Conservation (phyloP, 2,113 vertebrate genomes). For the Oceanodroma tethys region DNA sequence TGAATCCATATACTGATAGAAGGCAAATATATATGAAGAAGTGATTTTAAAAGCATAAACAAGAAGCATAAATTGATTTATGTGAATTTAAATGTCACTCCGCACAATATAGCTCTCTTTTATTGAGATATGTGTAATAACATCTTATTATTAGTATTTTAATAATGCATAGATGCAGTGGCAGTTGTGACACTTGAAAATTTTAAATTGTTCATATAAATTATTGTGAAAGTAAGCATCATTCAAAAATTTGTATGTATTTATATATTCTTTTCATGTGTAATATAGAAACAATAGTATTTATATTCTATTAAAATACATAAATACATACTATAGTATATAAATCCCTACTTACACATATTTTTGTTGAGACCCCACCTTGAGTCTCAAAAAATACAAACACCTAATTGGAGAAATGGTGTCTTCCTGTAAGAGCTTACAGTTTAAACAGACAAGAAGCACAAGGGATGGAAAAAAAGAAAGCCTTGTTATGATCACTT, state of each 20-base stretch:
- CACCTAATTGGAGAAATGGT: background rate
- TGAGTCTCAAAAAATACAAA: background rate
- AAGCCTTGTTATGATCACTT: background rate
- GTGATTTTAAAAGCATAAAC: background rate
- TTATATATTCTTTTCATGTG: background rate
- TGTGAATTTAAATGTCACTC: background rate
- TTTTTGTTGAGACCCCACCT: background rate
- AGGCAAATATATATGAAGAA: background rate
- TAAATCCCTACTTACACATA: background rate
- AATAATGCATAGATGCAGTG: background rate
- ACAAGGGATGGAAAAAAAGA: background rate
- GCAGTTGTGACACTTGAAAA: background rate
- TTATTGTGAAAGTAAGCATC: background rate
- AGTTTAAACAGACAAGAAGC: background rate
- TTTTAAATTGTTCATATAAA: background rate
- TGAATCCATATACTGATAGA: background rate
- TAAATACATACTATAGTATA: background rate
- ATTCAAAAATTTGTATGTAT: background rate
- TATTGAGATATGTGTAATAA: background rate
- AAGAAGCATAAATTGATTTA: background rate
- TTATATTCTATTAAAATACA: background rate
- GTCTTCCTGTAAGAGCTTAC: background rate
- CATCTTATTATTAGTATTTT: background rate
- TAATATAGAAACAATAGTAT: background rate
- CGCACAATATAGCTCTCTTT: background rate